Conservation (phyloP, 2,797 vertebrate genomes). For the Prionace glauca region DNA sequence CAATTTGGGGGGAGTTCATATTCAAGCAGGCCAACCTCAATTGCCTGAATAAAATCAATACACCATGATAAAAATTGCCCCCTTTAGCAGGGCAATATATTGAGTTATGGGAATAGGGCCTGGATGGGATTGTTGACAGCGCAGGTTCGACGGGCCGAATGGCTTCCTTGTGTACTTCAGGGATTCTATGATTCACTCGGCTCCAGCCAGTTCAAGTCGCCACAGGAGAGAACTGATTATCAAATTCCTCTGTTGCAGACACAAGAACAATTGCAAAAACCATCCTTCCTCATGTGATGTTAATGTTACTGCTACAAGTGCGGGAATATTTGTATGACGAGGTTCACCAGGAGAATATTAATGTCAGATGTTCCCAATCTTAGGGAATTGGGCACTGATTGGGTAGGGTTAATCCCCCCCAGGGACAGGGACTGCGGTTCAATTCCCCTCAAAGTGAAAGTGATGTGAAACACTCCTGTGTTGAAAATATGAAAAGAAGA, state of each 20-base stretch:
- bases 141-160: too few relatives aligned
- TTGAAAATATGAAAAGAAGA: neutral
- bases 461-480: neutral
- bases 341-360: neutral
- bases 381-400: neutral
- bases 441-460: neutral
- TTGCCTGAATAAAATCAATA: too few relatives aligned
- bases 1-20: too few relatives aligned
- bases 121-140: too few relatives aligned
- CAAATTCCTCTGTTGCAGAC: neutral
- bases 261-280: neutral
- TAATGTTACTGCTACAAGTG: neutral
- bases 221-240: neutral
- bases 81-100: too few relatives aligned
- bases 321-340: neutral
- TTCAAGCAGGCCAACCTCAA: too few relatives aligned
- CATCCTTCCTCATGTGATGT: neutral
- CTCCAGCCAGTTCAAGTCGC: neutral
- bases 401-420: neutral
- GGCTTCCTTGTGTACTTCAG: too few relatives aligned
- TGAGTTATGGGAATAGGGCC: too few relatives aligned
- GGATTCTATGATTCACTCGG: too few relatives aligned
- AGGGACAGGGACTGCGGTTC: too few relatives aligned
- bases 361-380: neutral
- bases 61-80: too few relatives aligned